Conservation (phyloP, 2,797 vertebrate species). For the Gadopsis marmoratus region DNA sequence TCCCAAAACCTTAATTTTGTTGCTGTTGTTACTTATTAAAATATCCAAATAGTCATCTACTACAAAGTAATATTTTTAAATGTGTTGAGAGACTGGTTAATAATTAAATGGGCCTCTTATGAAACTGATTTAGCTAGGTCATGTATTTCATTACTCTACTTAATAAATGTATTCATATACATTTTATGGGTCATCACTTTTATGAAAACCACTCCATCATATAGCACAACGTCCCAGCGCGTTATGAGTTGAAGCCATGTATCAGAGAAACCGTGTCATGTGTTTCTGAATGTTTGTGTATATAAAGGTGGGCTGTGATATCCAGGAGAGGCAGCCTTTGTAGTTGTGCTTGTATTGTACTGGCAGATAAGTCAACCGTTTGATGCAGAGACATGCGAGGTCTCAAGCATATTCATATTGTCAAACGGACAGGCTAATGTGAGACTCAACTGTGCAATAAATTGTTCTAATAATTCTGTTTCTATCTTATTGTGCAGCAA, state of each 20-base stretch:
- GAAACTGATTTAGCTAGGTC: conserved; percentile 55
- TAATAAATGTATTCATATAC: conserved; percentile 62
- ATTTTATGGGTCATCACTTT: conserved; percentile 65
- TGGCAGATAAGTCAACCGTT: neutral
- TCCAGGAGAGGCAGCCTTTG: conserved; percentile 16
- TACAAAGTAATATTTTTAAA: conserved; percentile 49
- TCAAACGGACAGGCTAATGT: neutral
- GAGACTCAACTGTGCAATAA: neutral
- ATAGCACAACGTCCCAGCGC: neutral
- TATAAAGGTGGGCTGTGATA: conserved; percentile 14
- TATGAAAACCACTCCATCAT: conserved; percentile 53
- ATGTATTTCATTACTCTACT: conserved; percentile 62
- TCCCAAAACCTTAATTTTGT: neutral
- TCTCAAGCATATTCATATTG: neutral
- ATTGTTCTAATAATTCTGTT: neutral
- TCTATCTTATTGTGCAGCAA: neutral
- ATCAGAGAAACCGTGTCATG: neutral
- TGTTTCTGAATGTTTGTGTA: conserved; percentile 12
- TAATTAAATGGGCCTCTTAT: conserved; percentile 55
- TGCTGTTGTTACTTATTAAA: conserved; percentile 8
- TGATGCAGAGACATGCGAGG: no score
- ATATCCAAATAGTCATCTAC: conserved; percentile 19
- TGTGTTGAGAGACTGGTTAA: conserved; percentile 37
- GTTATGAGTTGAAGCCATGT: conserved; percentile 11
- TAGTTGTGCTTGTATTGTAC: conserved; percentile 22